These are phyloP conservation scores for Ommatoiulus sabulosus DNA, from an alignment of 2,888 invertebrate genomes.

Conservation along the genomic window DNA sequence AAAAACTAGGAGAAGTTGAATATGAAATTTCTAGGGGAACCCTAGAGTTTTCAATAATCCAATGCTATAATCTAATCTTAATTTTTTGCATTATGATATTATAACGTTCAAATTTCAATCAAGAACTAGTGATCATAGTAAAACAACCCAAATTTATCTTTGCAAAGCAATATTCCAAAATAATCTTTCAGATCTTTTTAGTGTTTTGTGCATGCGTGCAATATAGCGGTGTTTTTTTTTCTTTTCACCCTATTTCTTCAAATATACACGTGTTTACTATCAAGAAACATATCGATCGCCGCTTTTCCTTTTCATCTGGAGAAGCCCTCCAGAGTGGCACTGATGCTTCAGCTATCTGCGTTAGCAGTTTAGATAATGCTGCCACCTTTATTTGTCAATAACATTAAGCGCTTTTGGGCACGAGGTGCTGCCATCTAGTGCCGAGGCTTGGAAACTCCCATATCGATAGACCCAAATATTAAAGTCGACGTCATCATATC, in stretches of 20 bases:
- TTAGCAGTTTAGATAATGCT: constrained; percentile 34
- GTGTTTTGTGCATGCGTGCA: neutral
- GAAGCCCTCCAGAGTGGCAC: constrained; percentile 21
- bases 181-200: too few species aligned
- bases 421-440: constrained; percentile 7
- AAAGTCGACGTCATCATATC: neutral
- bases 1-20: too few species aligned
- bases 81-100: too few species aligned
- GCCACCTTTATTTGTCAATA: constrained; percentile 34
- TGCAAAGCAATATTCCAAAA: too few species aligned
- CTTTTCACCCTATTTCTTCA: neutral
- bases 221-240: neutral
- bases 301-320: constrained; percentile 2
- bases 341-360: constrained; percentile 11
- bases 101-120: too few species aligned
- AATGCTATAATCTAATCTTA: too few species aligned
- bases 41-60: too few species aligned
- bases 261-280: neutral
- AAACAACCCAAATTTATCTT: too few species aligned
- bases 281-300: constrained; percentile 21
- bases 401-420: neutral
- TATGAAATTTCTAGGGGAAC: too few species aligned
- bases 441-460: neutral
- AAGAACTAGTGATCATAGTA: too few species aligned
- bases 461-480: neutral